Base-by-base conservation (phyloP, 1,140 invertebrate species). In the Gryon sp. region DNA sequence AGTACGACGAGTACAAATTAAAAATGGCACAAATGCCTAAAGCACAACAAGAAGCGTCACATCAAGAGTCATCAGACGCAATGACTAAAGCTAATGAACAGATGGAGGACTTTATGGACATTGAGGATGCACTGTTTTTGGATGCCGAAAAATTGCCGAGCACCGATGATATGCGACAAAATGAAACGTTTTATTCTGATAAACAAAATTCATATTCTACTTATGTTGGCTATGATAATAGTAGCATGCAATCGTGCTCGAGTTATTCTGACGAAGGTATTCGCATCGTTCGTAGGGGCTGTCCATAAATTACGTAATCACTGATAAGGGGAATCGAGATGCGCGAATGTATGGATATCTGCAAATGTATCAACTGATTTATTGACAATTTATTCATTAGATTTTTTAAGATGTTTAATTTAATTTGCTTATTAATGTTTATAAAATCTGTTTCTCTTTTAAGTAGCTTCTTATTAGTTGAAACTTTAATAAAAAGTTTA, bases 1-100 rank as follows among this genome's bases (percentile, higher is more conserved):
- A 77, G 6, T 77, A 72, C 20, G 75, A 77, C 15, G 74, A 76
- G 22, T 76, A 69, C 12, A 76, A 76, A 63, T 46, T 36, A 3
- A 69, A 70, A 45, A 32, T 76, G 19, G 18, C 36, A 6, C 55
- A 50, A 50, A 34, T 11, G 9, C 46, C 46, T 26, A 62, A 55
- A 24, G 0, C 19, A 2, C 6, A 0, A 19, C 48, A 45, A 55
- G 69, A 73, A 0, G 1, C 8, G 1, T 3, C 28, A 15, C 40
- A 63, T 2, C 12, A 12, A 2, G 55, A 52, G n/a, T n/a, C n/a
- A 2, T 3, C 11, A 11, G 50, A 52, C 30, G 41, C 48, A 7
- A 9, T 60, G 7, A 76, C n/a, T n/a, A n/a, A 62, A 19, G 41
- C n/a, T 2, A 30, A 1, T 9, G 63, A 76, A 4, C 57, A 59